Evolutionary conservation across 2,888 invertebrate species (phyloP).

Genomic region (Rhimphoctona megacephalus): DNA sequence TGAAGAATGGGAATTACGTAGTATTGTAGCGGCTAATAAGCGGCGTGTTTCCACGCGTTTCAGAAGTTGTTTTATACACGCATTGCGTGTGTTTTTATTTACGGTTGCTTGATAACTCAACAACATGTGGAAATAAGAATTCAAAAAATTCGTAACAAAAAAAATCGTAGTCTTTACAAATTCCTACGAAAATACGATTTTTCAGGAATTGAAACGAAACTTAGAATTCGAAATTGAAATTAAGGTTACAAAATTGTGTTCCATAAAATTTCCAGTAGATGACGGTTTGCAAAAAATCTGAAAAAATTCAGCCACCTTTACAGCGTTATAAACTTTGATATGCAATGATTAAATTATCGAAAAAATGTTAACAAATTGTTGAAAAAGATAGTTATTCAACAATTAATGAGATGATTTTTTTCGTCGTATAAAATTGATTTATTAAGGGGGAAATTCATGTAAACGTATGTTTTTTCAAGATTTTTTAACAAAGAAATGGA

Average conservation of each 20-base stretch:
- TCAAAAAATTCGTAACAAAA: background rate
- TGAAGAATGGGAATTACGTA: conserved; percentile 60
- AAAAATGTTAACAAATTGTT: background rate
- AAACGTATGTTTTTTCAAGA: too few relatives aligned
- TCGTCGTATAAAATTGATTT: background rate
- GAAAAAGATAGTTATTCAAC: background rate
- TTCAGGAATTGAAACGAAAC: background rate
- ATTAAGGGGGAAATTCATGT: too few relatives aligned
- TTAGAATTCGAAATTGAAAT: background rate
- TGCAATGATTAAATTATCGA: background rate
- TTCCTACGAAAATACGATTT: background rate
- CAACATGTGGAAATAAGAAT: background rate
- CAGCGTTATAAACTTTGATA: background rate
- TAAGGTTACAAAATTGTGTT: background rate
- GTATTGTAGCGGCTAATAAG: conserved; percentile 60
- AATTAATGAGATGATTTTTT: background rate
- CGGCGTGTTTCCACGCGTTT: conserved; percentile 21
- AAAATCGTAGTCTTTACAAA: background rate
- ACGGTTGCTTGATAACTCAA: background rate
- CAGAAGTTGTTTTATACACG: conserved; percentile 3
- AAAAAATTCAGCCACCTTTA: background rate
- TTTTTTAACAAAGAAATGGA: too few relatives aligned
- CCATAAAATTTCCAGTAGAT: background rate
- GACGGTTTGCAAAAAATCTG: background rate
- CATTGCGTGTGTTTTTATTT: background rate